Evolutionary conservation across 2,797 vertebrate species (phyloP).

Genomic region (Prionace glauca): DNA sequence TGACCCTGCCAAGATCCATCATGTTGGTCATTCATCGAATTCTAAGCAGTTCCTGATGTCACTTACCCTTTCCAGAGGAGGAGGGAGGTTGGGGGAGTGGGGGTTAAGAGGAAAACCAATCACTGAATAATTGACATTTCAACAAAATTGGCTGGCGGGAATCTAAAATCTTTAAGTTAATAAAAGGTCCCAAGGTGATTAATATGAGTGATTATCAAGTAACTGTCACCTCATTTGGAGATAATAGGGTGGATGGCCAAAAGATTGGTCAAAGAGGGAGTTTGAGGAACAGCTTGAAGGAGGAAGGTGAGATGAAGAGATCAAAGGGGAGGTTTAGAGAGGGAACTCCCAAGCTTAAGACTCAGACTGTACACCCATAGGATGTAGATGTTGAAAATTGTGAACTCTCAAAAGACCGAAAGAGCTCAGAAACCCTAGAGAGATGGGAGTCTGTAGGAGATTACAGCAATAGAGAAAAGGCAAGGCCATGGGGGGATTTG

Average conservation of each 20-base stretch:
- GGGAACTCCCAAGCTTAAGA: not conserved
- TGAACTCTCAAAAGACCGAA: not conserved
- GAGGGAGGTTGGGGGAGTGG: too few species aligned
- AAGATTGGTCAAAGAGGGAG: not conserved
- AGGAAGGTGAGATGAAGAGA: not conserved
- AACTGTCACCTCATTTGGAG: not conserved
- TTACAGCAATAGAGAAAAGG: not conserved
- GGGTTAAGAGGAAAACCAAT: too few species aligned
- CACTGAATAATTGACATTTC: not conserved
- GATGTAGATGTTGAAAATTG: not conserved
- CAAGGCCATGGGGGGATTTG: not conserved
- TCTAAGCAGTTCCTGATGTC: too few species aligned
- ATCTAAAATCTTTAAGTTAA: not conserved
- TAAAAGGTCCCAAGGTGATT: not conserved
- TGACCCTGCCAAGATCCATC: too few species aligned
- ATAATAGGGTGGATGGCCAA: not conserved
- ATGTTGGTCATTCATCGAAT: too few species aligned
- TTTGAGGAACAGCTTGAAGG: not conserved
- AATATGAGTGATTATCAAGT: not conserved
- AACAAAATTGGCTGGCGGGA: not conserved
- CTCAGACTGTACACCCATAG: not conserved
- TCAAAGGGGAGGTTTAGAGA: not conserved
- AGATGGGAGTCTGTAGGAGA: too few species aligned
- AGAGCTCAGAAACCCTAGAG: not conserved
- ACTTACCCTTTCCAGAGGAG: too few species aligned